A percentile compares a stretch with the other conserved stretches of the same genome.
Conservation (phyloP, 92 coral and sea anemone genomes). For the Umimayanthus chanpuru region DNA sequence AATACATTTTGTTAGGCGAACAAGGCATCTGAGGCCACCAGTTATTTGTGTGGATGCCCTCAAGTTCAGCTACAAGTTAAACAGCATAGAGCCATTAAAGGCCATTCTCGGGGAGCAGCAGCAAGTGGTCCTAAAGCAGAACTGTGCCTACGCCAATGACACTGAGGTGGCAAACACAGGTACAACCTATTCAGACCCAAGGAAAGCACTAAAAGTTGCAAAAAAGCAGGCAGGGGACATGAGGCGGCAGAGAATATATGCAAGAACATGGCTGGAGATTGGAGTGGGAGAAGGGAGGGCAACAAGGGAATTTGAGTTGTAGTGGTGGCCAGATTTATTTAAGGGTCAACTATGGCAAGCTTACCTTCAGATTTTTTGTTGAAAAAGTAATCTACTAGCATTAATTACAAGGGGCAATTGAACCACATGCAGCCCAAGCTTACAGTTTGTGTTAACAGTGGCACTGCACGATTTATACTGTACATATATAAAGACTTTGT, state of each 20-base stretch:
- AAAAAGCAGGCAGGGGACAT: background rate
- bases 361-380: no score
- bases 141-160: background rate
- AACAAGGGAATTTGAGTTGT: background rate
- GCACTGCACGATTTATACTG: no score
- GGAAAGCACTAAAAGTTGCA: conserved; percentile 2
- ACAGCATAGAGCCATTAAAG: conserved; percentile 4
- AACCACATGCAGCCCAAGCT: no score
- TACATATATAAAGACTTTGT: no score
- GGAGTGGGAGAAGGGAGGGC: conserved; percentile 14
- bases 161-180: background rate
- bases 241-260: background rate
- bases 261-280: background rate
- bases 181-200: background rate
- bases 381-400: no score
- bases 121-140: background rate
- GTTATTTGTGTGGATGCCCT: background rate
- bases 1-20: background rate
- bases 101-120: background rate
- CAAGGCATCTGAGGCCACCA: background rate
- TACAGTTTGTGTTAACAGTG: no score
- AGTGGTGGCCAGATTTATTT: conserved; percentile 3
- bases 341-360: background rate
- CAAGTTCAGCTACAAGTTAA: background rate
- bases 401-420: no score